Base-by-base conservation (phyloP, 2,888 invertebrate genomes). In the Leptopilina drosophilae region DNA sequence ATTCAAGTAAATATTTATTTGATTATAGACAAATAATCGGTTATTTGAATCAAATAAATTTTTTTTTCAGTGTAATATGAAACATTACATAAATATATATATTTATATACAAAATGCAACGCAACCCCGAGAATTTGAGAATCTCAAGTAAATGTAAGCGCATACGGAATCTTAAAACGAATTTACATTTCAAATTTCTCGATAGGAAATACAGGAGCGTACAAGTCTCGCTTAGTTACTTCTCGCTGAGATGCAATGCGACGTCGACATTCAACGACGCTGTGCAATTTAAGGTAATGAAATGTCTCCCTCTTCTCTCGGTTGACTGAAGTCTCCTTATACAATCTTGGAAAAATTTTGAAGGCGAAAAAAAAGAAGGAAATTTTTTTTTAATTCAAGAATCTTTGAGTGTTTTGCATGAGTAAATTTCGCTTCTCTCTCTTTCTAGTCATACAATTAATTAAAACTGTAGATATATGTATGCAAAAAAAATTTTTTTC, bases 271-370 rank as follows among this genome's bases (percentile, higher is more conserved):
- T 73, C 73, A 73, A 73, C 73, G 73, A 73, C 33, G 40, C 15
- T 53, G 73, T n/a, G 56, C 73, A 73, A 73, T 73, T 40, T 73
- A 73, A 56, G 73, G 73, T 73, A 73, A 73, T 73, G 73, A 73
- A 73, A 73, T 56, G n/a, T 73, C 73, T 56, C n/a, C 73, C 33
- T 56, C 73, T 73, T 59, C 73, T 59, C 56, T 73, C 73, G 56
- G 73, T 56, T 73, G 73, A 73, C 56, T 73, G 56, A 56, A 73
- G 73, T 73, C 33, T 33, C 56, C 56, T 59, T 11, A 33, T 56
- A 73, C 56, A 11, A n/a, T 56, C 56, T 73, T 64, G 64, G 33
- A 7, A 64, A 40, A 64, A 33, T 64, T 64, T 15, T 6, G 26
- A 62, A 9, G 11, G 7, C 11, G 11, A 26, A 26, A 42, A 42